phyloP scores from a whole-genome alignment of 2,113 vertebrate species.

The Coryphaenoides rupestris region DNA sequence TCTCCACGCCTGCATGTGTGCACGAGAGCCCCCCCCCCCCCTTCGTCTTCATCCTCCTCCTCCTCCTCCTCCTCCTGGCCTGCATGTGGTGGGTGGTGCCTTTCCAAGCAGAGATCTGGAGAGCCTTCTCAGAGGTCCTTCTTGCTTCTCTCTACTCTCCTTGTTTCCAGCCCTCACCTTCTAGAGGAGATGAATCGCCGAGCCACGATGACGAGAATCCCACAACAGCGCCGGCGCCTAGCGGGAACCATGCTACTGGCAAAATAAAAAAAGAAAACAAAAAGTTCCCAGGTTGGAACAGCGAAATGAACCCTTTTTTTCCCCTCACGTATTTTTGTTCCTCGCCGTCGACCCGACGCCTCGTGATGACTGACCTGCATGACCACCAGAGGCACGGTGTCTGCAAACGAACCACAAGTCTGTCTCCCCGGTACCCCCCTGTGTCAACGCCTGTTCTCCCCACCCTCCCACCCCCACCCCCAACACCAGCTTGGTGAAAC shows the following conservation, averaged over 20 bases:
- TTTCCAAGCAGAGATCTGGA: conserved; percentile 2
- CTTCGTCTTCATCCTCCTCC: conserved; percentile 15
- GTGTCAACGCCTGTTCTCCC: too few species aligned
- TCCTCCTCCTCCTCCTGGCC: background rate
- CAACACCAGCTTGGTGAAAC: too few species aligned
- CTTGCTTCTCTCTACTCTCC: conserved; percentile 49
- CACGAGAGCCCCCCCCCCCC: too few species aligned
- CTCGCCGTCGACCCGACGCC: too few species aligned
- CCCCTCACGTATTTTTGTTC: conserved; percentile 19
- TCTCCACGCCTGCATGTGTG: conserved; percentile 15
- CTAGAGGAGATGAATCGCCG: conserved; percentile 36
- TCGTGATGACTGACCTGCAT: conserved; percentile 32
- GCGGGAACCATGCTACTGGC: background rate
- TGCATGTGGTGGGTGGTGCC: conserved; percentile 33
- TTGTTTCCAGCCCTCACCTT: conserved; percentile 57
- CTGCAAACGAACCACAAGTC: too few species aligned
- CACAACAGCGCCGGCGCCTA: background rate
- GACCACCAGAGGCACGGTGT: conserved; percentile 6
- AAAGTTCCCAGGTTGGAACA: background rate
- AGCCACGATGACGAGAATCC: background rate
- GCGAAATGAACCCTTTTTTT: background rate
- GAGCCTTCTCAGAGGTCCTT: conserved; percentile 8
- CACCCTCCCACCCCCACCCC: too few species aligned
- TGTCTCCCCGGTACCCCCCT: too few species aligned
- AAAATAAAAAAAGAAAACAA: background rate